Evolutionary conservation across 23 tunicate species (phyloP), one percentile per base, ranked within the genome.

Genomic region (Diplosoma virens): DNA sequence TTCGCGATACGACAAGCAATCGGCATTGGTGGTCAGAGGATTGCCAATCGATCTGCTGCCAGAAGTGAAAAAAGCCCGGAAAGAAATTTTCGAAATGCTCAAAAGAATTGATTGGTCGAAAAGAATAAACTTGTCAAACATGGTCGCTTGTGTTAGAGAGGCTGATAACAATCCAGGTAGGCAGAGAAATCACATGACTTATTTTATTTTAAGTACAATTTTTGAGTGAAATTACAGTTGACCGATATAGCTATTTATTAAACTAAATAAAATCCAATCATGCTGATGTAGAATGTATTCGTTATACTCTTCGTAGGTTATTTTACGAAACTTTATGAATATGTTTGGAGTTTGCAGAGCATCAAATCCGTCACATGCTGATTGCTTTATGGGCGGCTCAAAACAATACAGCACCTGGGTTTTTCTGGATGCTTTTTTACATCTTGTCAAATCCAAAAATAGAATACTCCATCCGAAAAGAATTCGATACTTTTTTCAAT

Each of bases 351-450:
- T 61, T 61, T 4, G 7, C 35, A 61, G 69, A 61, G 21, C 17
- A 61, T n/a, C 69, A 61, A 29, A 29, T 61, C 9, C 74, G 81
- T 11, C 94, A 87, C 76, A 64, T 87, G 47, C 73, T 81, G 37
- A 69, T 87, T 0, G 47, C 69, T 0, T 29, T 87, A 50, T 87
- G 94, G 94, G 41, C 94, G 7, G 82, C 85, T 2, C 86, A 81
- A 58, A 82, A 86, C 14, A 87, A 87, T 76, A 81, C 86, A n/a
- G 30, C 54, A 1, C 87, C 86, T 0, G 94, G 87, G 5, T 47
- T 87, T 7, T 87, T 87, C 72, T 87, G 94, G 94, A 21, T 71
- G n/a, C 27, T 87, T 6, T 87, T 37, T 58, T 58, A 87, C 73
- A 60, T 87, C 50, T 73, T 87, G 14, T 37, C 41, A 50, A 31